A percentile compares a stretch with the other conserved stretches of the same genome.
These are phyloP conservation scores for Archips crataeganus DNA, from an alignment of 2,888 invertebrate genomes.

Conservation along the genomic window DNA sequence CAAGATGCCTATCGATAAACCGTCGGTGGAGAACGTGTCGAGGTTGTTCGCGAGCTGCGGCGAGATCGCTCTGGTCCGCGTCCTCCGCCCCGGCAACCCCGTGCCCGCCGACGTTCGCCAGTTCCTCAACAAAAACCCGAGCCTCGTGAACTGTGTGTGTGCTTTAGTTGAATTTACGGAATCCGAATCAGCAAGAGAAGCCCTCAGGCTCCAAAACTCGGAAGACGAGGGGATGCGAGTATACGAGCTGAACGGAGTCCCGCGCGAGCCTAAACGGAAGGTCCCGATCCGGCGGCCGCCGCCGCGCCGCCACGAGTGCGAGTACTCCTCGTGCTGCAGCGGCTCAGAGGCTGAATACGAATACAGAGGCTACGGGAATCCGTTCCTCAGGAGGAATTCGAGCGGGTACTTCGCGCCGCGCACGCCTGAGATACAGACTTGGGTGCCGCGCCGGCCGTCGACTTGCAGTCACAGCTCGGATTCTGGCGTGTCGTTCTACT, in stretches of 20 bases:
- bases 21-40: constrained; percentile 96
- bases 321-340: constrained; percentile 85
- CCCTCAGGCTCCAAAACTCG: constrained; percentile 88
- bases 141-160: constrained; percentile 93
- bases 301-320: constrained; percentile 88
- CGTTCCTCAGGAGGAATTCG: constrained; percentile 77
- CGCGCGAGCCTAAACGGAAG: constrained; percentile 91
- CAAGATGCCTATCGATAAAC: constrained; percentile 93
- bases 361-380: constrained; percentile 71
- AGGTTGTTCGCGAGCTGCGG: constrained; percentile 95
- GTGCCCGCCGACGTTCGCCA: constrained; percentile 96
- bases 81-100: constrained; percentile 95
- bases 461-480: constrained; percentile 88
- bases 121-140: constrained; percentile 96
- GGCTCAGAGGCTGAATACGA: constrained; percentile 82
- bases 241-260: constrained; percentile 90
- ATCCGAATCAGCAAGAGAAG: constrained; percentile 93
- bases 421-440: constrained; percentile 85
- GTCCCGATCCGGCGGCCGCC: constrained; percentile 87
- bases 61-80: constrained; percentile 95
- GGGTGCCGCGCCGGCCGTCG: constrained; percentile 87
- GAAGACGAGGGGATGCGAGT: constrained; percentile 89
- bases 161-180: constrained; percentile 96
- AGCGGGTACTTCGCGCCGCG: constrained; percentile 80
- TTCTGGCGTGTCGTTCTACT: constrained; percentile 82